Base-by-base conservation (phyloP, 2,888 invertebrate genomes). In the Sphaerophoria taeniata region DNA sequence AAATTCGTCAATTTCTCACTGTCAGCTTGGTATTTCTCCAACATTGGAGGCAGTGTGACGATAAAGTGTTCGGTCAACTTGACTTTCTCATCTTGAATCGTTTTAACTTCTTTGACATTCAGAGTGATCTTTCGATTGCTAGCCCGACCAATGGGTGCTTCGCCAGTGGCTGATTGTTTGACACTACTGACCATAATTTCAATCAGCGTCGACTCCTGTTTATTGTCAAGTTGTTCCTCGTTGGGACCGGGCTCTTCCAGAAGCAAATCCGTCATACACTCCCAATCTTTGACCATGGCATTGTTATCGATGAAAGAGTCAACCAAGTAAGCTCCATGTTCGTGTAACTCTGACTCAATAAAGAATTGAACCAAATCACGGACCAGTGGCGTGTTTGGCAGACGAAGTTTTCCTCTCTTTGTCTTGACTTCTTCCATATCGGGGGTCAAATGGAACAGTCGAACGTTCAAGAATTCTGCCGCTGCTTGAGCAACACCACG, bases 221-320 rank as follows among this genome's bases (percentile, higher is more conserved):
- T 94, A 92, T 98, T 98, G 92, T 98, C 98, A 72, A 99, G 93
- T 31, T 97, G 95, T 92, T 99, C 98, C 92, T 99, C 98, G 83
- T 95, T 95, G 3, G 95, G 95, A 0, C 98, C 98, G 0, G 98
- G 96, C 91, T 99, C 99, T 92, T 99, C 98, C 47, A 99, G 93
- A 88, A 99, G 93, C 88, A 99, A 93, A 93, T 99, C 99, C 0
- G 98, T 98, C 99, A 99, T 99, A 92, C 99, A 99, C 92, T 98
- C 98, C 99, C 99, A 99, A 93, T 99, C 99, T 92, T 98, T 99
- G 95, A 99, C 98, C 98, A 99, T 99, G 72, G 96, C 95, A 93
- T 99, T 99, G 74, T 98, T 98, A 90, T 99, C 99, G 89, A 99
- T 99, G 78, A 99, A 94, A 2, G 99, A 98, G 93, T 99, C 99